Conservation (phyloP, 2,113 vertebrate genomes). For the Catharus minimus region DNA sequence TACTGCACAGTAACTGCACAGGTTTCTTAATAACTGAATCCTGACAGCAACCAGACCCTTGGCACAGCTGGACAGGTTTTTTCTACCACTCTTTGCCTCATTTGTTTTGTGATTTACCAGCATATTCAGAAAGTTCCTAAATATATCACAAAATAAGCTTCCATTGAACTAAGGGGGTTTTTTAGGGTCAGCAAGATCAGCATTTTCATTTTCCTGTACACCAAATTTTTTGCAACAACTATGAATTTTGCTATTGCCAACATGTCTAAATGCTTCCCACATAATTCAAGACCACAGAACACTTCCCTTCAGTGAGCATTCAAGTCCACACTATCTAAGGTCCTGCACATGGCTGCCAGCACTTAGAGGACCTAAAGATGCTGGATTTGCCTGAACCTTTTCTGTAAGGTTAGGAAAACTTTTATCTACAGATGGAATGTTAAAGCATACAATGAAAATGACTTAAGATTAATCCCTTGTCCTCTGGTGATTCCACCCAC, state of each 20-base stretch:
- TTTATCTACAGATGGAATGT: background rate
- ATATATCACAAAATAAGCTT: background rate
- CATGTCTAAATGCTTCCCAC: background rate
- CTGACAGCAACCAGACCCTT: background rate
- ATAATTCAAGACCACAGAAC: fast-evolving
- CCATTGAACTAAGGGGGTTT: background rate
- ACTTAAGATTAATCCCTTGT: background rate
- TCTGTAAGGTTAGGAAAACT: background rate
- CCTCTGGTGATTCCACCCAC: background rate
- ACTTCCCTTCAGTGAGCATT: background rate
- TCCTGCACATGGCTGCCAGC: background rate
- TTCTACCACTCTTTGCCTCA: background rate
- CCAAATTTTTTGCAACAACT: background rate
- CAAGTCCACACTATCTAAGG: background rate
- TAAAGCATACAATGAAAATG: background rate
- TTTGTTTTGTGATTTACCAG: background rate
- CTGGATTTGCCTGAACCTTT: background rate
- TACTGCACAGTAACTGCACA: fast-evolving
- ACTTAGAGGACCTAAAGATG: background rate
- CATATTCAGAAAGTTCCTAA: background rate
- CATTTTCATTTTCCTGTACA: background rate
- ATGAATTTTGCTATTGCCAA: background rate
- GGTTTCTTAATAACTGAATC: background rate
- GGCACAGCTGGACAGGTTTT: background rate
- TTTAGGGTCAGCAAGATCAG: background rate